These are phyloP conservation scores for Cydia amplana DNA, from an alignment of 1,140 invertebrate genomes.

Conservation along the genomic window DNA sequence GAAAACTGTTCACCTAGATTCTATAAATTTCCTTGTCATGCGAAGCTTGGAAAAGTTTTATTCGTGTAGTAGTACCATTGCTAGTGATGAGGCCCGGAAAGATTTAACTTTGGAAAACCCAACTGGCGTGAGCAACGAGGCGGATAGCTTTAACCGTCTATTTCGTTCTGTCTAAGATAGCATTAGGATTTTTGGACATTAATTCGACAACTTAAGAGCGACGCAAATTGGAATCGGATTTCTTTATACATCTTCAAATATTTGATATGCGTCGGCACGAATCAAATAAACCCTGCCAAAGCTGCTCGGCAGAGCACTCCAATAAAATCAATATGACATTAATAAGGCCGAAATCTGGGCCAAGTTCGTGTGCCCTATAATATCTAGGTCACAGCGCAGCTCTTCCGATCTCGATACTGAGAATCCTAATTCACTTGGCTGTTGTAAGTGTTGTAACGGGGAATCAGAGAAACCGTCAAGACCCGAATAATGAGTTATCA, in stretches of 20 bases:
- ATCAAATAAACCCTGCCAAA: not conserved
- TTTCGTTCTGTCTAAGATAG: too few relatives aligned
- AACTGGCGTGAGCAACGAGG: too few relatives aligned
- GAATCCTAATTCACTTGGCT: not conserved
- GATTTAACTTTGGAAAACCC: too few relatives aligned
- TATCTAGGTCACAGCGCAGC: conserved; percentile 17
- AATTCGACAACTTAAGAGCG: not conserved
- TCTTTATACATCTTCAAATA: not conserved
- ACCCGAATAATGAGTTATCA: too few relatives aligned
- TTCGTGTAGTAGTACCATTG: too few relatives aligned
- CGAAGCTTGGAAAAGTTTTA: not conserved
- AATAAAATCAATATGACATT: conserved; percentile 29
- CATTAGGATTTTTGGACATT: too few relatives aligned
- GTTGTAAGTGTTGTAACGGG: not conserved
- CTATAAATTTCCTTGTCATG: not conserved
- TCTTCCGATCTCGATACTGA: not conserved
- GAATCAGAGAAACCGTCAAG: too few relatives aligned
- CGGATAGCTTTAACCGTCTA: too few relatives aligned
- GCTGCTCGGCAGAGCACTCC: not conserved
- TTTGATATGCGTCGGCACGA: not conserved
- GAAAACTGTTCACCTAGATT: not conserved
- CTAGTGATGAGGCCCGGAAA: too few relatives aligned
- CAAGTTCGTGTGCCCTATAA: not conserved
- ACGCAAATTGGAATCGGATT: not conserved
- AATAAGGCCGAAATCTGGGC: conserved; percentile 6